Evolutionary conservation across 2,888 invertebrate species (phyloP).

Genomic region (Aleiodes testaceus): DNA sequence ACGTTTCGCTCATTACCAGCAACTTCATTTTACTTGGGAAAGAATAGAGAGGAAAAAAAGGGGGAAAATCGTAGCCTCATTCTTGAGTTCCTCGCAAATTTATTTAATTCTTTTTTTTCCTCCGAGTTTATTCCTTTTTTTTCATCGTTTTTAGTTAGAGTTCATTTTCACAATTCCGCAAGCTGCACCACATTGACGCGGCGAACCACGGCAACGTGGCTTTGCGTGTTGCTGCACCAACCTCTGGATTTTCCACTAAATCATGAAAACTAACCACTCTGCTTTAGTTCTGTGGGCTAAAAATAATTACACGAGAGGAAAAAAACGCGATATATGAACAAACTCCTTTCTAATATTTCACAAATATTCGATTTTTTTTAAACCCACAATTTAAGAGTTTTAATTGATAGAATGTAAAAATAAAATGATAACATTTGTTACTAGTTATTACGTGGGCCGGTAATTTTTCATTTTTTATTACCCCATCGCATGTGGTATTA

Average conservation of each 20-base stretch:
- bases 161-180: conserved; percentile 24
- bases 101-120: neutral
- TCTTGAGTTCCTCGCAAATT: neutral
- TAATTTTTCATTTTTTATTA: conserved; percentile 2
- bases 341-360: too few relatives aligned
- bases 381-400: neutral
- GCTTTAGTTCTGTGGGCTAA: conserved; percentile 1
- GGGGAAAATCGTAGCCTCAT: conserved; percentile 43
- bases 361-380: neutral
- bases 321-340: neutral
- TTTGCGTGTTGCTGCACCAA: conserved; percentile 27
- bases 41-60: conserved; percentile 6
- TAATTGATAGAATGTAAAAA: neutral
- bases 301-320: conserved; percentile 2
- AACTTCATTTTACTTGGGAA: conserved; percentile 14
- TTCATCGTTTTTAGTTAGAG: neutral
- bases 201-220: conserved; percentile 17
- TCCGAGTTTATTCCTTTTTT: conserved; percentile 24
- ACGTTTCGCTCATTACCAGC: neutral
- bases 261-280: conserved; percentile 6
- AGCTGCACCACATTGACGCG: conserved; percentile 14
- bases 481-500: conserved; percentile 11
- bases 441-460: neutral
- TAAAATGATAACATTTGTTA: neutral
- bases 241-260: conserved; percentile 29